These are phyloP conservation scores for Pampusana beccarii DNA, from an alignment of 2,113 vertebrate genomes.

Conservation along the genomic window DNA sequence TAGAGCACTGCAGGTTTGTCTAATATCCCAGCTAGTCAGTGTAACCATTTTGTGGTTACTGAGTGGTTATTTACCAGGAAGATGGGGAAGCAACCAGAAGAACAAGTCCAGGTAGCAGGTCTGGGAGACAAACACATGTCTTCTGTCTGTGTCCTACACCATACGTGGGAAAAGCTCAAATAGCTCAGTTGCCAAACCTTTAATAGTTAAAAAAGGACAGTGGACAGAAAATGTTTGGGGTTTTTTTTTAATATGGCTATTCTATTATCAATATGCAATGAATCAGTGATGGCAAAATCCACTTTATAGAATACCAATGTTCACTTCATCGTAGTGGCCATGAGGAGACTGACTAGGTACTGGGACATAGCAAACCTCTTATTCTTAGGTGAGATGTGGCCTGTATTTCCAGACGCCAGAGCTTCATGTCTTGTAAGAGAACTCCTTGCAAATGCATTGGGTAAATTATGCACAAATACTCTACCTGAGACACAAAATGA, in stretches of 20 bases:
- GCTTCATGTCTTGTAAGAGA: not conserved
- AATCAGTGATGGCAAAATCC: not conserved
- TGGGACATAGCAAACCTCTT: not conserved
- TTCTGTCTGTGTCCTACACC: not conserved
- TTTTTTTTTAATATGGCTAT: not conserved
- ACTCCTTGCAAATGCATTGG: not conserved
- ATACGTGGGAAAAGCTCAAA: not conserved
- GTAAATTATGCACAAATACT: not conserved
- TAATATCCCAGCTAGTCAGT: not conserved
- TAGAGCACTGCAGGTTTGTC: not conserved
- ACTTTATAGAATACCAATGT: not conserved
- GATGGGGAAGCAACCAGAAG: not conserved
- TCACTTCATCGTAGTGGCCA: not conserved
- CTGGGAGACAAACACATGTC: not conserved
- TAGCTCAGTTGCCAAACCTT: not conserved
- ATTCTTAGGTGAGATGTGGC: not conserved
- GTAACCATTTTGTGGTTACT: not conserved
- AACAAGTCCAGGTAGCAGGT: not conserved
- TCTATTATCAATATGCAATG: not conserved
- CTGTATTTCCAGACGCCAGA: not conserved
- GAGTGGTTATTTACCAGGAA: not conserved
- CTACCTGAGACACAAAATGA: not conserved
- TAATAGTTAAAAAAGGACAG: not conserved
- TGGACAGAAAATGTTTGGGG: not conserved
- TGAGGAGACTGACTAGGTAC: not conserved